Evolutionary conservation across 2,797 vertebrate species (phyloP).

Genomic region (Lepilemur septentrionalis): DNA sequence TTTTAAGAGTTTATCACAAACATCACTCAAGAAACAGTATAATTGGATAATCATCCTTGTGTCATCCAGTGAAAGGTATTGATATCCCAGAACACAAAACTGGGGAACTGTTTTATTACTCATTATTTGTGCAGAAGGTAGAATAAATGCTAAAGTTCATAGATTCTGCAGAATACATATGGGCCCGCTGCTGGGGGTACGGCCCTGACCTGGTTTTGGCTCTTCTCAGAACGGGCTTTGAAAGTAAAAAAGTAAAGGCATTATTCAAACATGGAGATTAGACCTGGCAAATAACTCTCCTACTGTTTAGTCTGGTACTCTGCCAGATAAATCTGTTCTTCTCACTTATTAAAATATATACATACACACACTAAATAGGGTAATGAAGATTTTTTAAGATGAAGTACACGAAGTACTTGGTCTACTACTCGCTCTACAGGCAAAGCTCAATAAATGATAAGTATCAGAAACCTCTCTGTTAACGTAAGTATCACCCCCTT

Average conservation of each 20-base stretch:
- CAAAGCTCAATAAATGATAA: not conserved
- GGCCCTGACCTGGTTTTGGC: not conserved
- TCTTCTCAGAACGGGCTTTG: not conserved
- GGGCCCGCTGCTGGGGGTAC: not conserved
- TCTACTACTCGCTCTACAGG: not conserved
- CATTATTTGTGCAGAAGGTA: not conserved
- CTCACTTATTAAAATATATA: not conserved
- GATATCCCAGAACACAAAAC: not conserved
- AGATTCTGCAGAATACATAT: not conserved
- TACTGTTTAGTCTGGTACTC: not conserved
- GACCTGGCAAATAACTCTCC: not conserved
- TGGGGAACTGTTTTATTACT: not conserved
- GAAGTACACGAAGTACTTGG: not conserved
- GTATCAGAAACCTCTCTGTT: not conserved
- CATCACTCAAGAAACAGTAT: slow-evolving; percentile 19
- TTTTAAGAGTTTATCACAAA: slow-evolving; percentile 5
- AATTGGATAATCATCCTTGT: not conserved
- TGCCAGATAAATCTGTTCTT: not conserved
- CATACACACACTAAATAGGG: not conserved
- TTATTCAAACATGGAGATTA: not conserved
- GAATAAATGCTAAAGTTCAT: not conserved
- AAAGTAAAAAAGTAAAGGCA: not conserved
- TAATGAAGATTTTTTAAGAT: not conserved
- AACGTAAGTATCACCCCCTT: not conserved
- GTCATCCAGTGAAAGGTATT: not conserved